Conservation (phyloP, 2,797 vertebrate species). For the Zalophus californianus region DNA sequence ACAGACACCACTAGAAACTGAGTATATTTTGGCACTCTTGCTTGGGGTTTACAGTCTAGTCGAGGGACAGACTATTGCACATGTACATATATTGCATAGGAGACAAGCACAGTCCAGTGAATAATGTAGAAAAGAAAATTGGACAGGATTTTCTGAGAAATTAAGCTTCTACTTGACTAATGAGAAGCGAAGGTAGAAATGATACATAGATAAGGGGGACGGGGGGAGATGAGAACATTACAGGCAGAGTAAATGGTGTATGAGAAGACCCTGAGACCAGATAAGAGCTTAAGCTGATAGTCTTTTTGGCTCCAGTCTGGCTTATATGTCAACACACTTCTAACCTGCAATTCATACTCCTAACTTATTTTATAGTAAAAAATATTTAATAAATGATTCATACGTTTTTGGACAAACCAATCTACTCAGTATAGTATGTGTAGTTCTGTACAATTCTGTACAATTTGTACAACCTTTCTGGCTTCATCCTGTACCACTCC, state of each 20-base stretch:
- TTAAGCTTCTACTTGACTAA: background rate
- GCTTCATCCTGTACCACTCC: background rate
- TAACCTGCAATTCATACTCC: background rate
- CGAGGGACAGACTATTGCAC: background rate
- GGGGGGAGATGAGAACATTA: background rate
- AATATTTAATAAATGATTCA: background rate
- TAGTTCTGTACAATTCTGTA: background rate
- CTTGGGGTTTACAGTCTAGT: background rate
- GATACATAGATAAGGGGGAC: background rate
- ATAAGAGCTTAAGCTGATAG: background rate
- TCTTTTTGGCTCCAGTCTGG: background rate
- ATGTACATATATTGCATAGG: background rate
- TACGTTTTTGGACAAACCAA: background rate
- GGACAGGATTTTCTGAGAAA: background rate
- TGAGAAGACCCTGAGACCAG: background rate
- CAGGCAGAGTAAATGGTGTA: background rate
- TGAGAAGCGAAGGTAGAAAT: background rate
- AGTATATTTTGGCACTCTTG: background rate
- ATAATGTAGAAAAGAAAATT: background rate
- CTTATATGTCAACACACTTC: background rate
- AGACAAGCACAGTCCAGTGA: background rate
- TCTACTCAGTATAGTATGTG: background rate
- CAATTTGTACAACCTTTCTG: background rate
- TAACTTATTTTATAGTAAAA: background rate
- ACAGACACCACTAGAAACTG: background rate